Evolutionary conservation across 1,140 invertebrate genomes (phyloP).

Genomic region (Hestina assimilis): DNA sequence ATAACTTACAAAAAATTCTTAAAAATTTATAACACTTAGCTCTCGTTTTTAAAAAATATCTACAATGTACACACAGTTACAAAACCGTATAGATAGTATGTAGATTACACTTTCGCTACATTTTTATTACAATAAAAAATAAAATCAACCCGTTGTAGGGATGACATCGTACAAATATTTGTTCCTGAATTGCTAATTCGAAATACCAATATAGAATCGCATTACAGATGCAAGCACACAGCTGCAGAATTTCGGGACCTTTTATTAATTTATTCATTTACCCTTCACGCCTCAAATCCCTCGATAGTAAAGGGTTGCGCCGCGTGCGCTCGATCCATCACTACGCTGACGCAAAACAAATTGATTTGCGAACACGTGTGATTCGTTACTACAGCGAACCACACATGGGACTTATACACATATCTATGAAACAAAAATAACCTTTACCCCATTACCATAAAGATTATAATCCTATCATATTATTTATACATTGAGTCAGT

Average conservation of each 20-base stretch:
- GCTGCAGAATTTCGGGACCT: slow-evolving; percentile 58
- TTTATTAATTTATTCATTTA: slow-evolving; percentile 71
- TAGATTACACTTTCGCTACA: neutral
- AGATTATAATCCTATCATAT: neutral
- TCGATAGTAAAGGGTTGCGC: slow-evolving; percentile 46
- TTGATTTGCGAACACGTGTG: slow-evolving; percentile 58
- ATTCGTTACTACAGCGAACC: slow-evolving; percentile 31
- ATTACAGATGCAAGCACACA: slow-evolving; percentile 43
- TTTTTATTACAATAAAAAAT: neutral
- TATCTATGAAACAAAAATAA: neutral
- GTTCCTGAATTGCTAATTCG: slow-evolving; percentile 27
- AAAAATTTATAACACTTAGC: no score
- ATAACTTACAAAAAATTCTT: no score
- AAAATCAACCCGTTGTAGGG: slow-evolving; percentile 13
- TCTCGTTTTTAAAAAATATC: no score
- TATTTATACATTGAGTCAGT: neutral
- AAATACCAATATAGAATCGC: slow-evolving; percentile 31
- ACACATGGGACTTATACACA: neutral
- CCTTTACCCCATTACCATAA: neutral
- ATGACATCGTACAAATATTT: slow-evolving; percentile 27
- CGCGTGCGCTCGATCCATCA: slow-evolving; percentile 62
- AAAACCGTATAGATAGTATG: no score
- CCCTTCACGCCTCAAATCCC: slow-evolving; percentile 70
- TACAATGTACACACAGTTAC: no score
- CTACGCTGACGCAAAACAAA: slow-evolving; percentile 55